phyloP scores from a whole-genome alignment of 2,113 vertebrate genomes.

The Smithornis capensis region DNA sequence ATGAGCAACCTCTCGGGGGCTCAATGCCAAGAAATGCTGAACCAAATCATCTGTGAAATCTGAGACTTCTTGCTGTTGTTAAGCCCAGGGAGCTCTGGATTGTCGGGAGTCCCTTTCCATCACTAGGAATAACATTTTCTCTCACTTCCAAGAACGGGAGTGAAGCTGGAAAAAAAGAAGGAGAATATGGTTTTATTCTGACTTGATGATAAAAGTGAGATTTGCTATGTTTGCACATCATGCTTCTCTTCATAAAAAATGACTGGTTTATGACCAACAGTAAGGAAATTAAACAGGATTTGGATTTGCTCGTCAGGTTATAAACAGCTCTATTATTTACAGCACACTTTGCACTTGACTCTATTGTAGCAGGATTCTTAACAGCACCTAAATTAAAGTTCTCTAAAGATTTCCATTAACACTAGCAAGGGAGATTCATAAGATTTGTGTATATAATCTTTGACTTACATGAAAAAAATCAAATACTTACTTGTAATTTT shows the following conservation, averaged over 20 bases:
- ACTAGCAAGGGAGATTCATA: neutral
- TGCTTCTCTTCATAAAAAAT: neutral
- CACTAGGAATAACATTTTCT: neutral
- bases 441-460: neutral
- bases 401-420: constrained; percentile 41
- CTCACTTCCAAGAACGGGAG: constrained; percentile 27
- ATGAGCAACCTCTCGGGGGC: neutral
- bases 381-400: neutral
- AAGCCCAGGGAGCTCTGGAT: neutral
- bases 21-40: neutral
- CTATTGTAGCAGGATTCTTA: neutral
- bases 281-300: constrained; percentile 31
- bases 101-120: neutral
- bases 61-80: neutral
- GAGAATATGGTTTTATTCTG: neutral
- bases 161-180: neutral
- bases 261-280: neutral
- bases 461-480: neutral
- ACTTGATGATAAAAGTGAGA: neutral
- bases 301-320: constrained; percentile 42
- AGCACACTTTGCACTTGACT: neutral
- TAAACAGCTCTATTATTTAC: constrained; percentile 34
- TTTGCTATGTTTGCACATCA: neutral
- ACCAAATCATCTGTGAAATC: neutral
- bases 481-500: neutral